Evolutionary conservation across 1,140 invertebrate species (phyloP), one percentile per base, ranked within the genome.

Genomic region (Zaprionus ghesquierei): DNA sequence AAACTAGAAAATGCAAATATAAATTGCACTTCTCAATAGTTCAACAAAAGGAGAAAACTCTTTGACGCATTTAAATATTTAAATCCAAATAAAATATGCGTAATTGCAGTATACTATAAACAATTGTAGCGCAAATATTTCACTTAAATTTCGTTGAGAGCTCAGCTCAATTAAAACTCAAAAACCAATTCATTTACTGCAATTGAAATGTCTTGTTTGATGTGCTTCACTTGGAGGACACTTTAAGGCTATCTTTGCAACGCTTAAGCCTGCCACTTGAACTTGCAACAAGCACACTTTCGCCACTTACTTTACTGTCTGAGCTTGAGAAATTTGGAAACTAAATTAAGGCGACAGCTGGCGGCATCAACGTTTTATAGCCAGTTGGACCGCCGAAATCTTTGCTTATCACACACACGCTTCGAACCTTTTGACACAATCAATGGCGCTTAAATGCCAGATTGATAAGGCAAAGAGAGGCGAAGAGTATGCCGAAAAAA

Each of bases 401-500:
- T n/a, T 41, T 5, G 35, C 72, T 64, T 59, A 74, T 64, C 78
- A 20, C 53, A 12, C 78, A 15, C 58, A 9, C 25, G 44, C 13
- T 38, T 31, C 61, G 31, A 23, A 87, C 82, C 78, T 86, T n/a
- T 81, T 86, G 81, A 86, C 81, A 78, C 75, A 86, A 86, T 86
- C 76, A 86, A 69, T 58, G 59, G 23, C 70, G 29, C 33, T 85
- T 66, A 60, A 79, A 56, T 46, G 29, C 29, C 12, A 23, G n/a
- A 70, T 69, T 66, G 81, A 86, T 86, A 86, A 87, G 84, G 33
- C 51, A 50, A 27, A 75, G 29, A 55, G 22, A 62, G 20, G 18
- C 41, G 18, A 33, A 13, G 13, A 31, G 13, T 12, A 13, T 3
- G 13, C 31, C 31, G 25, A 33, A 33, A 73, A 63, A 75, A 54